A percentile compares a stretch with the other conserved stretches of the same genome.
Evolutionary conservation across 2,113 vertebrate species (phyloP).

Genomic region (human): DNA sequence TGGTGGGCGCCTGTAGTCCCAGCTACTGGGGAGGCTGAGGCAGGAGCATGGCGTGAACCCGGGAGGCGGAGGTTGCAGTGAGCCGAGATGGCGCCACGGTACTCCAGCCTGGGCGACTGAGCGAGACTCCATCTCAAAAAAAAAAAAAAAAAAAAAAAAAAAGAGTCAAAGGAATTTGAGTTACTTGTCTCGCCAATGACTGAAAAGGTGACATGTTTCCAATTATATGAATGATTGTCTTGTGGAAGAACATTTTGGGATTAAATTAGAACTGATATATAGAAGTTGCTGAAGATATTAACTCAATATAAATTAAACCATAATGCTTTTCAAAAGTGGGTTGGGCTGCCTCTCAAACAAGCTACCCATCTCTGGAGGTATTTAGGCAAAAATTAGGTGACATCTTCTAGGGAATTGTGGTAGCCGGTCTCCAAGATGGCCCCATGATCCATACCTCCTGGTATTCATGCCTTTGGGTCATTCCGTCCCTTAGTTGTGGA

Average conservation of each 20-base stretch:
- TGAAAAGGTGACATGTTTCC: not conserved
- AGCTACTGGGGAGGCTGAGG: too few relatives aligned
- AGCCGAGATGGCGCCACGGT: too few relatives aligned
- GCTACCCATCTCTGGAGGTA: not conserved
- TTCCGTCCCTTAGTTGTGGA: not conserved
- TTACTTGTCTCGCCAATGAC: not conserved
- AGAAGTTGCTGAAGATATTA: not conserved
- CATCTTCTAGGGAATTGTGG: not conserved
- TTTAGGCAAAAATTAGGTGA: not conserved
- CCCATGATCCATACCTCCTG: not conserved
- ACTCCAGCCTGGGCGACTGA: not conserved
- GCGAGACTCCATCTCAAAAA: not conserved
- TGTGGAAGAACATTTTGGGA: not conserved
- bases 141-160: not conserved
- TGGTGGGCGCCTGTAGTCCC: too few relatives aligned
- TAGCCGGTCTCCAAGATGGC: not conserved
- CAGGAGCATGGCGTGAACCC: too few relatives aligned
- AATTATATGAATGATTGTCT: not conserved
- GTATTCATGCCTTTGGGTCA: not conserved
- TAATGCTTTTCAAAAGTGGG: not conserved
- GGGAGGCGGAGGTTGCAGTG: too few relatives aligned
- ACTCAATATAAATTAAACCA: not conserved
- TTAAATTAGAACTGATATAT: not conserved
- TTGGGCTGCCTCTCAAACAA: not conserved
- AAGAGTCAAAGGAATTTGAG: not conserved